Base-by-base conservation (phyloP, 2,888 invertebrate species). In the Protonemura montana region DNA sequence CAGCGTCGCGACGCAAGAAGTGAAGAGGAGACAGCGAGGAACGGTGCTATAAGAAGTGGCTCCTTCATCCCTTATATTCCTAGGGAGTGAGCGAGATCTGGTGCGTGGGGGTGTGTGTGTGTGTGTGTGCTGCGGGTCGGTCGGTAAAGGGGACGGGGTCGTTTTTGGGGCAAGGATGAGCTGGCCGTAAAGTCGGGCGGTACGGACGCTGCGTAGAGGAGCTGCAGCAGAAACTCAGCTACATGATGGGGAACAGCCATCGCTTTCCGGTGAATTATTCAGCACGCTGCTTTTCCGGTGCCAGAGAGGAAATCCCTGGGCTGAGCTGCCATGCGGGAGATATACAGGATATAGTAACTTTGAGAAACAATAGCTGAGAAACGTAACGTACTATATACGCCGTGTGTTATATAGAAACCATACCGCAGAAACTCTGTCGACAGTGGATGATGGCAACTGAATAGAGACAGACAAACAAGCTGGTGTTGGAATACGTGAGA, bases 261-360 rank as follows among this genome's bases (percentile, higher is more conserved):
- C 21, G 59, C 59, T 59, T 59, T 59, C 59, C 59, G 59, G 59
- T 59, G 59, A 59, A 59, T 59, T 59, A 59, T 59, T 59, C 59
- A 59, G 21, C 59, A 59, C 59, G 21, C 59, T 59, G 59, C 59
- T 59, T 59, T 35, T 59, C 59, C 59, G 13, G 59, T 59, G 59
- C 59, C 59, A 59, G 59, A 10, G 59, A 59, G 59, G 59, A 59
- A 59, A 59, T 59, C 59, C 59, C 59, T 59, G 59, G 59, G 59
- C 59, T 59, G 59, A 59, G 59, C 59, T 59, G 59, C 59, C 59
- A 59, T 59, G 59, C 59, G 59, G 59, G 59, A 59, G 59, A 59
- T 59, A 59, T 59, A 59, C 59, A 59, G 59, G 59, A 59, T 59
- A 59, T 59, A 59, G 59, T 59, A 59, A 59, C 59, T 59, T 59